These are phyloP conservation scores for Phaetusa simplex DNA, from an alignment of 2,113 vertebrate genomes.

Conservation along the genomic window DNA sequence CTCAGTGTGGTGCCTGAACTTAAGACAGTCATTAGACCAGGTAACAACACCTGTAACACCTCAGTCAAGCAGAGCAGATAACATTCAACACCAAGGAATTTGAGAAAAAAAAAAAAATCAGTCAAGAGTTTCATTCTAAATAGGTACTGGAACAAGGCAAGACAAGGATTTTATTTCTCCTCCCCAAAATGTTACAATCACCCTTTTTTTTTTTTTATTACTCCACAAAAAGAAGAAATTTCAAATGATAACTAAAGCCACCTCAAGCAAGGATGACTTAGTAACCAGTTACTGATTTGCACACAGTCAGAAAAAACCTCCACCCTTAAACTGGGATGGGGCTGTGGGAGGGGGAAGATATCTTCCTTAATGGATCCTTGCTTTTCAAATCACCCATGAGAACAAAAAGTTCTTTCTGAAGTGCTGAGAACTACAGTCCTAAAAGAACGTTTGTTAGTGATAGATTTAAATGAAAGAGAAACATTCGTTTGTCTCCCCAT, in stretches of 20 bases:
- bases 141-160: background rate
- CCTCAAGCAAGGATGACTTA: background rate
- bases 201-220: background rate
- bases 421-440: background rate
- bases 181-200: background rate
- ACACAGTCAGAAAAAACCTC: background rate
- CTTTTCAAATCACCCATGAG: conserved; percentile 41
- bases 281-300: background rate
- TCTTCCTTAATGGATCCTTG: background rate
- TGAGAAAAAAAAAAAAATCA: background rate
- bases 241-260: background rate
- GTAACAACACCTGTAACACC: background rate
- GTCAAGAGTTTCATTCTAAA: background rate
- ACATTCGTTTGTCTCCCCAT: conserved; percentile 27
- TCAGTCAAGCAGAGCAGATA: background rate
- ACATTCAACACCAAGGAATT: background rate
- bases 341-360: background rate
- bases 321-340: background rate
- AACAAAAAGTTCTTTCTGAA: conserved; percentile 25
- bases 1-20: background rate
- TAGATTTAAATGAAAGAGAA: conserved; percentile 29
- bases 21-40: background rate
- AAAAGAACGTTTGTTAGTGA: conserved; percentile 35
- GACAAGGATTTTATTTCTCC: background rate
- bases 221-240: background rate